A percentile compares a stretch with the other conserved stretches of the same genome.
These are phyloP conservation scores for Pithys albifrons DNA, from an alignment of 2,113 vertebrate species.

Conservation along the genomic window DNA sequence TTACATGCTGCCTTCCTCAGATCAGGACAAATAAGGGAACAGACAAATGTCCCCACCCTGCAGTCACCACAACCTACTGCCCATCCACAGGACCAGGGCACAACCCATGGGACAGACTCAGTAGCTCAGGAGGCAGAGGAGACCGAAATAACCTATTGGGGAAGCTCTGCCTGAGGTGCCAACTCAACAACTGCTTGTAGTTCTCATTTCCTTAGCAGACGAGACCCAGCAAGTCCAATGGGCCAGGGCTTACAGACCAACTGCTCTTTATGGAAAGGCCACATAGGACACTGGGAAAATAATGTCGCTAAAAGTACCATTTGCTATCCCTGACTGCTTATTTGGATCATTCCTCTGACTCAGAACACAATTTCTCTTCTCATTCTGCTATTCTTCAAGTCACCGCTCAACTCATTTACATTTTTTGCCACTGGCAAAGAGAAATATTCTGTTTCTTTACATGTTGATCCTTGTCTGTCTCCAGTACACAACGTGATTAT, in stretches of 20 bases:
- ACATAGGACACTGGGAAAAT: background rate
- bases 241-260: background rate
- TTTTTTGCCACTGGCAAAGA: background rate
- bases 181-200: background rate
- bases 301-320: background rate
- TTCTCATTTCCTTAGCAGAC: background rate
- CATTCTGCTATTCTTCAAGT: background rate
- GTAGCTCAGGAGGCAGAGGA: accelerated
- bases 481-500: background rate
- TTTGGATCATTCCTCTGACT: background rate
- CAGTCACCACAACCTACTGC: background rate
- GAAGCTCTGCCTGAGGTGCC: background rate
- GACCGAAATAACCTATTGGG: accelerated
- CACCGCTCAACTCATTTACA: background rate
- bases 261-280: background rate
- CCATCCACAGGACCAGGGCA: background rate
- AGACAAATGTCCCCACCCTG: background rate
- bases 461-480: background rate
- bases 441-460: background rate
- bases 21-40: background rate
- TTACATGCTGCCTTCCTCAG: accelerated
- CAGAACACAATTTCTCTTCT: background rate
- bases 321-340: background rate
- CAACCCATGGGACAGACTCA: background rate
- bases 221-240: background rate